Base-by-base conservation (phyloP, 2,113 vertebrate genomes). In the Pluvialis apricaria region DNA sequence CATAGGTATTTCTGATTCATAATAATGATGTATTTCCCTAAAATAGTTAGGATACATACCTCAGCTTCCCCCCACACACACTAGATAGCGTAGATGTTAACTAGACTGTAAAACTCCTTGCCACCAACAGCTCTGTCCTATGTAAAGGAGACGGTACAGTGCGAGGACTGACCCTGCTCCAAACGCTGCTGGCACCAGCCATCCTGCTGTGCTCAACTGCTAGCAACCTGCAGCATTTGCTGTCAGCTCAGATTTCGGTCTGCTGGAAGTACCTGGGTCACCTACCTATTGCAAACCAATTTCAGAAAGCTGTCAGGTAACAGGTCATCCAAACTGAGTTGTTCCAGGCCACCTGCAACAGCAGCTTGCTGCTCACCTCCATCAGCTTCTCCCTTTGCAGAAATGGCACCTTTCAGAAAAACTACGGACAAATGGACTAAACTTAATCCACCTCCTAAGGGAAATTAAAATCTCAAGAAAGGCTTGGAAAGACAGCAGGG, bases 161-260 rank as follows among this genome's bases (percentile, higher is more conserved):
- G 22, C 0, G 4, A 76, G 40, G 71, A 40, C 77, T 82, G 87
- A 28, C 49, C 66, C 68, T 25, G 68, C 7, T 72, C 68, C n/a
- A 25, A 12, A 40, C 0, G 2, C 90, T 68, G 87, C 66, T 32
- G 69, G 62, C 65, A n/a, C 15, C 69, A 36, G 34, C 20, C 68
- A 26, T 58, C 68, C 65, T 3, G 0, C 88, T 8, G 81, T 49
- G 88, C 85, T 4, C 2, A 75, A 42, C 61, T 60, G 71, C 76
- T 4, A 11, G 42, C 29, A 14, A 2, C 10, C 89, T 34, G 52
- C 73, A 55, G 88, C 0, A 0, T 3, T 38, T 4, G 1, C 62
- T n/a, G 2, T 7, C 16, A 0, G 66, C 71, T 36, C 73, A 31
- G 24, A 34, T 47, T 14, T 28, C 72, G 22, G 22, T 58, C 92